phyloP scores from a whole-genome alignment of 2,888 invertebrate genomes.

The Thalpophila matura region DNA sequence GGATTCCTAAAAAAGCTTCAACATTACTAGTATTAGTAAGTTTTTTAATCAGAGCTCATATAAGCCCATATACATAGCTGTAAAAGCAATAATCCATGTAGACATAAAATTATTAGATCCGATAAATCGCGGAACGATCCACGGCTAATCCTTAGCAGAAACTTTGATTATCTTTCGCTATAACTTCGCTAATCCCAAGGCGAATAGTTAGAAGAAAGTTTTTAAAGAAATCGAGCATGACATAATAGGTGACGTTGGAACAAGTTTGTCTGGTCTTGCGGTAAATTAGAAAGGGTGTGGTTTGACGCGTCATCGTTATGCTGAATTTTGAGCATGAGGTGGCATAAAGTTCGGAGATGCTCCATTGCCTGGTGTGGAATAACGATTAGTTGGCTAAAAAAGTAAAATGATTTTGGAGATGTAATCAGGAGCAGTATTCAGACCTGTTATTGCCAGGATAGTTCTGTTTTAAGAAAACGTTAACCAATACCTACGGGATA shows the following conservation, averaged over 20 bases:
- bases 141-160: conserved; percentile 43
- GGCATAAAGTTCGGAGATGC: conserved; percentile 28
- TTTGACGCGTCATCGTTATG: conserved; percentile 48
- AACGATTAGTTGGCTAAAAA: conserved; percentile 34
- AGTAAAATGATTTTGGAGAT: not conserved
- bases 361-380: conserved; percentile 18
- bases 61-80: too few species aligned
- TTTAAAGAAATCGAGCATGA: conserved; percentile 56
- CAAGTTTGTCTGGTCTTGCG: conserved; percentile 54
- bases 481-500: too few species aligned
- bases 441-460: too few species aligned
- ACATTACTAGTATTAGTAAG: not conserved
- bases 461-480: too few species aligned
- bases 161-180: conserved; percentile 55
- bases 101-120: conserved; percentile 38
- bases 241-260: conserved; percentile 49
- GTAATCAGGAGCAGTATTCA: not conserved
- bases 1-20: not conserved
- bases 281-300: conserved; percentile 56
- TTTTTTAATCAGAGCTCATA: conserved; percentile 40
- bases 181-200: conserved; percentile 48
- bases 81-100: conserved; percentile 21
- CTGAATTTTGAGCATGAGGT: conserved; percentile 36
- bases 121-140: conserved; percentile 49
- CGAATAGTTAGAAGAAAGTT: conserved; percentile 54